A percentile compares a stretch with the other conserved stretches of the same genome.
These are phyloP conservation scores for Helobdella robusta DNA, from an alignment of 2,888 invertebrate genomes.

Conservation along the genomic window DNA sequence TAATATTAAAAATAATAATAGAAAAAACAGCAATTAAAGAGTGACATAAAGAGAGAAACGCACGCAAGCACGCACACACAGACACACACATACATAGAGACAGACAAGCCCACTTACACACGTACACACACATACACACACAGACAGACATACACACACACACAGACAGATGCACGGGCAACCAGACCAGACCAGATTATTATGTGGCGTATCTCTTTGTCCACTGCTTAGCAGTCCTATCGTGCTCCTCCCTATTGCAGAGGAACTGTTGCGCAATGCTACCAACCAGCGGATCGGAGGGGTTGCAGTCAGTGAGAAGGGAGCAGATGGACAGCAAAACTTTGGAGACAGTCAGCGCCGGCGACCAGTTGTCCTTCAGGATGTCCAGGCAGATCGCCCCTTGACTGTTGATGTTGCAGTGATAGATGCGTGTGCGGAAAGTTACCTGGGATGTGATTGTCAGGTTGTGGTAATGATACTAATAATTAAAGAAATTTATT, in stretches of 20 bases:
- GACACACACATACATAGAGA: slow-evolving; percentile 9
- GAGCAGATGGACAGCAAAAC: slow-evolving; percentile 86
- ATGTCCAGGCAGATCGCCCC: slow-evolving; percentile 96
- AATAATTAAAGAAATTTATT: no score
- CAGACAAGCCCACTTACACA: slow-evolving; percentile 5
- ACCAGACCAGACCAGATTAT: background rate
- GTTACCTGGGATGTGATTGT: slow-evolving; percentile 50
- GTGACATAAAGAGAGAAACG: background rate
- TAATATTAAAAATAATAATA: background rate
- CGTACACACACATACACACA: slow-evolving; percentile 7
- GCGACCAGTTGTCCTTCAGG: slow-evolving; percentile 96
- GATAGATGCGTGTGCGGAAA: slow-evolving; percentile 93
- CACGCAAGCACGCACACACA: slow-evolving; percentile 8
- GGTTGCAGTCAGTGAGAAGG: slow-evolving; percentile 93
- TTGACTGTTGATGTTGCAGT: slow-evolving; percentile 98
- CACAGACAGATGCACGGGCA: background rate
- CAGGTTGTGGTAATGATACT: no score
- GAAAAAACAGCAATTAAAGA: background rate
- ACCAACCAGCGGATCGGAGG: slow-evolving; percentile 93
- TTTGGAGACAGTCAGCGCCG: slow-evolving; percentile 95
- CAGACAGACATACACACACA: background rate
- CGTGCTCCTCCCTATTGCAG: slow-evolving; percentile 92
- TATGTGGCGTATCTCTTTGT: slow-evolving; percentile 85
- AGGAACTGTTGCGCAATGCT: slow-evolving; percentile 89
- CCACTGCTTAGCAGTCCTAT: slow-evolving; percentile 94